Evolutionary conservation across 1,140 invertebrate genomes (phyloP).

Genomic region (Pteromalus puparum): DNA sequence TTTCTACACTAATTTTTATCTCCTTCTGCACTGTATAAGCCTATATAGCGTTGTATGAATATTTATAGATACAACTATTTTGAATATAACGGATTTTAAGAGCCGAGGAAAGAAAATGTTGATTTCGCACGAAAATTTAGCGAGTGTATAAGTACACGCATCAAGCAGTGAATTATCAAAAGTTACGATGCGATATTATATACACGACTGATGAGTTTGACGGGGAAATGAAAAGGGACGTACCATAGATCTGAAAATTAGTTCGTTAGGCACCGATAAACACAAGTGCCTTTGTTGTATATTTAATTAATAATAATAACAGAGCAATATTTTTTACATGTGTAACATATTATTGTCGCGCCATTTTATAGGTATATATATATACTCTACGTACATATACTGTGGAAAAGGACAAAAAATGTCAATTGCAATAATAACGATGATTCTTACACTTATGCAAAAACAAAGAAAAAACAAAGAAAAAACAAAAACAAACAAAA

Average conservation of each 20-base stretch:
- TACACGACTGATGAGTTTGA: neutral
- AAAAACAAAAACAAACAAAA: neutral
- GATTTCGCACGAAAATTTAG: constrained; percentile 2
- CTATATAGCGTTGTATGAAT: neutral
- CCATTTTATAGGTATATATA: constrained; percentile 11
- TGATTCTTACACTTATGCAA: constrained; percentile 18
- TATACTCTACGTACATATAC: neutral
- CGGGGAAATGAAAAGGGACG: constrained; percentile 8
- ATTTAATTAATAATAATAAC: constrained; percentile 20
- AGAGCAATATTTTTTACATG: constrained; percentile 45
- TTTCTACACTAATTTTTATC: neutral
- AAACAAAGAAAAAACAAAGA: neutral
- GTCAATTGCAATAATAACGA: constrained; percentile 17
- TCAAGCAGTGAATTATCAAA: neutral
- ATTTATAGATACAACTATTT: neutral
- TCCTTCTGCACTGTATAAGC: neutral
- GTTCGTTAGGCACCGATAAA: neutral
- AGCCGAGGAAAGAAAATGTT: neutral
- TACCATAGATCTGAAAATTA: neutral
- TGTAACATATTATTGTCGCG: constrained; percentile 17
- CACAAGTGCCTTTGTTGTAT: constrained; percentile 16
- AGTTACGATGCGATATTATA: neutral
- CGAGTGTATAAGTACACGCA: too few relatives aligned
- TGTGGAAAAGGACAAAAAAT: constrained; percentile 1
- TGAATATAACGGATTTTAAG: constrained; percentile 15